Evolutionary conservation across 2,888 invertebrate species (phyloP), one percentile per base, ranked within the genome.

Genomic region (Polietes domitor): DNA sequence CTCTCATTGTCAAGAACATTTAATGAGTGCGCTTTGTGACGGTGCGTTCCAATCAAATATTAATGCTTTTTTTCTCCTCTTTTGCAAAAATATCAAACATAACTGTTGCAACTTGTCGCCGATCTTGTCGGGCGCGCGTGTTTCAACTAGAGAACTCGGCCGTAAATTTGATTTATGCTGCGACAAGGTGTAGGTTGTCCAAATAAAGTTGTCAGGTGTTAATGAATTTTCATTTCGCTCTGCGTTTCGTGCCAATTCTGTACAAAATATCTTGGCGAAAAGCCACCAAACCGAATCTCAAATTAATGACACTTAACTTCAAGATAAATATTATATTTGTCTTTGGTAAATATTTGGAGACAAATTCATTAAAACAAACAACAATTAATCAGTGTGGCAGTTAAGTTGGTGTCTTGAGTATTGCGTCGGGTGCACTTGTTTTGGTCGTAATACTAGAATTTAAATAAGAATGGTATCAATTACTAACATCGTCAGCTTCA

Each of bases 161-260:
- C 68, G 75, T 63, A 79, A 79, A 55, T 81, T 81, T 84, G 84
- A 84, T 84, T 84, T 84, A 84, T 84, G 72, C 70, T 58, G 17
- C 63, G 21, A 72, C 84, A 81, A 84, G 81, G 81, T 81, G 84
- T 84, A 84, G 84, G 84, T 79, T 84, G 84, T 84, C 84, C 81
- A 81, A 84, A 84, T 84, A 77, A 81, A 84, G 84, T 84, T 84
- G 84, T 81, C 84, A 84, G 84, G 81, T 84, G 84, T 84, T 84
- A 84, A 84, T 84, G 84, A 84, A 79, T 84, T 74, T 80, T 71
- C 21, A 50, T 17, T 71, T 50, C 19, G 10, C 4, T 2, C 47
- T 47, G 47, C n/a, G 47, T 80, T 50, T 71, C 5, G 43, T 65
- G 70, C n/a, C 65, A 77, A 68, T 43, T 68, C 10, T 9, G 17